Evolutionary conservation across 2,113 vertebrate species (phyloP).

Genomic region (Clarias magur): DNA sequence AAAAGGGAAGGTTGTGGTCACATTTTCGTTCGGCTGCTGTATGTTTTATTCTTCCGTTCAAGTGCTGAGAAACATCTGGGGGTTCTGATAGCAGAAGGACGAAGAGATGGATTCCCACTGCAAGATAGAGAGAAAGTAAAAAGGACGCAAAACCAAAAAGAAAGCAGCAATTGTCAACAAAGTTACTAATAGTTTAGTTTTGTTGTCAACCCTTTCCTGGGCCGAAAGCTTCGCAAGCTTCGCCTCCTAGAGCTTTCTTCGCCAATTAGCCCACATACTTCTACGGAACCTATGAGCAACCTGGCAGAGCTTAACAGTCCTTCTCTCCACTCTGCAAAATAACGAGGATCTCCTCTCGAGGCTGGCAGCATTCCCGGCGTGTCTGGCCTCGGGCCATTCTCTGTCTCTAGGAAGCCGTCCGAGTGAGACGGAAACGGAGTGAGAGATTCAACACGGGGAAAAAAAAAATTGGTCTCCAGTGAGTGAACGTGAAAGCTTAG

Average conservation of each 20-base stretch:
- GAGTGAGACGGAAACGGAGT: constrained; percentile 42
- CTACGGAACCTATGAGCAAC: constrained; percentile 38
- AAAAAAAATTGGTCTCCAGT: constrained; percentile 53
- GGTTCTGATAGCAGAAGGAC: not conserved
- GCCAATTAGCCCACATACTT: constrained; percentile 48
- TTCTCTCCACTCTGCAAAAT: constrained; percentile 41
- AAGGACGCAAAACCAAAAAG: constrained; percentile 13
- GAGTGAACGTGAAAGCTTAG: constrained; percentile 35
- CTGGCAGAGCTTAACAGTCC: constrained; percentile 50
- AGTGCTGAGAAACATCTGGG: not conserved
- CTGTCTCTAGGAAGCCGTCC: constrained; percentile 32
- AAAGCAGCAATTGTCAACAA: not conserved
- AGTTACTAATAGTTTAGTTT: constrained; percentile 18
- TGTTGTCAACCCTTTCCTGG: constrained; percentile 19
- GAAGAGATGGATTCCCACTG: not conserved
- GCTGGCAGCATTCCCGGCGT: constrained; percentile 40
- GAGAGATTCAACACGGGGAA: constrained; percentile 23
- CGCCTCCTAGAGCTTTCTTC: constrained; percentile 23
- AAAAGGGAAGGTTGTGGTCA: not conserved
- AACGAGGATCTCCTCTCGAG: constrained; percentile 50
- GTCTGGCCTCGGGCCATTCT: constrained; percentile 22
- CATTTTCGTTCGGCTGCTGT: constrained; percentile 15
- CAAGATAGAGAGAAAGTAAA: not conserved
- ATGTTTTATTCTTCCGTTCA: constrained; percentile 9
- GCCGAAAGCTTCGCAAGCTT: constrained; percentile 10